Base-by-base conservation (phyloP, 2,888 invertebrate species). In the Agrotis segetum region DNA sequence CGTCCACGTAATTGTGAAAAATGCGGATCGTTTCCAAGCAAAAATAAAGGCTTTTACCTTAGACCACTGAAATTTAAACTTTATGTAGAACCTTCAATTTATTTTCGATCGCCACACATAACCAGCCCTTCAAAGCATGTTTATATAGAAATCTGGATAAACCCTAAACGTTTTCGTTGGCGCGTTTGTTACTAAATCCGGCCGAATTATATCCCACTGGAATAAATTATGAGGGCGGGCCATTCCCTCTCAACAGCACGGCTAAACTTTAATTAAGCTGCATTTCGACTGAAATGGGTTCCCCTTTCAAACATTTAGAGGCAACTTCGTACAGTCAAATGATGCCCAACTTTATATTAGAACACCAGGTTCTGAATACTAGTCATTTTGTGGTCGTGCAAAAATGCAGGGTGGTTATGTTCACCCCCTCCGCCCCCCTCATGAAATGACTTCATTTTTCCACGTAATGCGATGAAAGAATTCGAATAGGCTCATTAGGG, bases 1-100 rank as follows among this genome's bases (percentile, higher is more conserved):
- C 90, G 93, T 94, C 94, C 92, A 89, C 94, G 94, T 95, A 95
- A 95, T 95, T 95, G 95, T 94, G 95, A 95, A 95, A 94, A 95
- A 95, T 95, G 95, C 82, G 94, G 90, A 91, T 91, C 92, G 89
- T 88, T 91, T 87, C 88, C 84, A 81, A 85, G 85, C 87, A 89
- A 89, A 92, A 91, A 92, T 91, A 92, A 93, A 92, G 91, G 90
- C 88, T 90, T 83, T 87, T 87, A 19, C 74, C 29, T 21, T 47
- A 61, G 60, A 67, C 71, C 46, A 81, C 70, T 78, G 82, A 79
- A 84, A 81, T 84, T 72, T 80, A 72, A 82, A 77, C 86, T 83
- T 81, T 85, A 74, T 61, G 66, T 46, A 34, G 24, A 63, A 53
- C 80, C 78, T 76, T 79, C 72, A 77, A 86, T 76, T 69, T 79